Evolutionary conservation across 2,113 vertebrate species (phyloP), one percentile per base, ranked within the genome.

Genomic region (Poecilia latipinna): DNA sequence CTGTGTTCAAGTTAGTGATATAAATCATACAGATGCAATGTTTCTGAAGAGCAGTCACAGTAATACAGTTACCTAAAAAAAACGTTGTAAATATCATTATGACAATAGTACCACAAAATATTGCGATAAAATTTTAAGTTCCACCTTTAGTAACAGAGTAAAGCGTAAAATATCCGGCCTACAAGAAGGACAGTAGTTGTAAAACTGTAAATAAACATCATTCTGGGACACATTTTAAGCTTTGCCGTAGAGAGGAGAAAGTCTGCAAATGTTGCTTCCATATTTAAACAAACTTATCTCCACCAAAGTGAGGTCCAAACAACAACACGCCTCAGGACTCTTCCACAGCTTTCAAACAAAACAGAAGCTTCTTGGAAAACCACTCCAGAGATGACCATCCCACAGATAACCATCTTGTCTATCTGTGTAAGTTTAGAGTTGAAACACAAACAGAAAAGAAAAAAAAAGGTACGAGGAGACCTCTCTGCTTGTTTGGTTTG

Each of bases 371-470:
- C 70, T 76, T 70, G 70, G 2, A 64, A 37, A 65, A 54, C 44
- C 8, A 67, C 35, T 69, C 3, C 6, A n/a, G 26, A 68, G 69
- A 68, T 84, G 79, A 39, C 62, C 73, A 42, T 83, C 77, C 68
- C 6, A 2, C 13, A 76, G 51, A 57, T 57, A 57, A 57, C 51
- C 51, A 57, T 57, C 51, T 57, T 28, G 80, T 82, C 83, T 81
- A 51, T 73, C 71, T 51, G 31, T 32, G 29, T 32, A 37, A 19
- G 24, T 48, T 86, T 33, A 61, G 71, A 74, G 61, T 19, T 29
- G 65, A 77, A 65, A 68, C 67, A 76, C 44, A n/a, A 61, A 32
- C 68, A 37, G 22, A 76, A 69, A 77, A 72, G 85, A 69, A 81
- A 61, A 48, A 0, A 26, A 37, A 11, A 60, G 68, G 77, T 65